Conservation (phyloP, 53 echinoderm and acorn worm species). For the Actinopyga echinites region DNA sequence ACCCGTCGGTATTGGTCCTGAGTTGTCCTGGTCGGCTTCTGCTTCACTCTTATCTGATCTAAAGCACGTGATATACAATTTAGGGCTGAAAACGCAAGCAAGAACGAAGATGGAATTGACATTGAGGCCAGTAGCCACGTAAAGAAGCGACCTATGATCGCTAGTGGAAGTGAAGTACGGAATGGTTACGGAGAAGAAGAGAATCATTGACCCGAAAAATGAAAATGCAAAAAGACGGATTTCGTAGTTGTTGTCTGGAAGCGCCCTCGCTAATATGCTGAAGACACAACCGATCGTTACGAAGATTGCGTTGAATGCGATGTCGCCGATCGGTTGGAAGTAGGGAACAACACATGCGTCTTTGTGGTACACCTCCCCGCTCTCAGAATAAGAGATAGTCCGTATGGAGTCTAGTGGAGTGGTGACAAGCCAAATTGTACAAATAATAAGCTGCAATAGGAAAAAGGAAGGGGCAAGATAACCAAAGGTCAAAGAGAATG, state of each 20-base stretch:
- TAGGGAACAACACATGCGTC: slow-evolving; percentile 59
- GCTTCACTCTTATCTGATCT: not conserved
- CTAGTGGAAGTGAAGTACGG: slow-evolving; percentile 52
- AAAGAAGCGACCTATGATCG: slow-evolving; percentile 49
- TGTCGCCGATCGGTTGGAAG: slow-evolving; percentile 61
- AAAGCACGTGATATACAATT: slow-evolving; percentile 57
- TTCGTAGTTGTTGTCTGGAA: slow-evolving; percentile 93
- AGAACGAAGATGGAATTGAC: slow-evolving; percentile 58
- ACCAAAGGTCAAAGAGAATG: no score
- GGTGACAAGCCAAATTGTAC: slow-evolving; percentile 56
- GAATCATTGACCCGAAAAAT: slow-evolving; percentile 54
- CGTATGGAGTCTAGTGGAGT: slow-evolving; percentile 48
- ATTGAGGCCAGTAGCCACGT: slow-evolving; percentile 57
- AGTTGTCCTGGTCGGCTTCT: not conserved
- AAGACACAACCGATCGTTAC: slow-evolving; percentile 64
- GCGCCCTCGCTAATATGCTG: slow-evolving; percentile 71
- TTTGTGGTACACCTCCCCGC: slow-evolving; percentile 53
- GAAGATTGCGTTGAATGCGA: slow-evolving; percentile 66
- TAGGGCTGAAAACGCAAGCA: slow-evolving; percentile 66
- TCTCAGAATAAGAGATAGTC: slow-evolving; percentile 11
- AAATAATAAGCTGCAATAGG: slow-evolving; percentile 50
- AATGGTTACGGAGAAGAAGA: slow-evolving; percentile 51
- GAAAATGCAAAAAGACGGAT: slow-evolving; percentile 72
- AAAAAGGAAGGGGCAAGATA: not conserved
- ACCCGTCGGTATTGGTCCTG: not conserved